Conservation (phyloP, 2,888 invertebrate species). For the Drosophila meridionalis region DNA sequence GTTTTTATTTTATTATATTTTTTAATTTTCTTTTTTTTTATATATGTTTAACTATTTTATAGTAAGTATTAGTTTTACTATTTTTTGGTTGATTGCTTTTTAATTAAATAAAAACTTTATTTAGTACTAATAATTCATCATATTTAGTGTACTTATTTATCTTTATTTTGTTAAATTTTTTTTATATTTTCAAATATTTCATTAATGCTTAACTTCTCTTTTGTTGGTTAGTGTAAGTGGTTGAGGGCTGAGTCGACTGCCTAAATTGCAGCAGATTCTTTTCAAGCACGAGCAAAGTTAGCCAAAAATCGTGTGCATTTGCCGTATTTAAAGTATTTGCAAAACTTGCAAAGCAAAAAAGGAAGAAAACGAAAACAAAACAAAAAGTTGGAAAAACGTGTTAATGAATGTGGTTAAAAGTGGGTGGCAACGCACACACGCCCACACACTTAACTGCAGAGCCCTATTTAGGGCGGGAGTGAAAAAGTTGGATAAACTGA, state of each 20-base stretch:
- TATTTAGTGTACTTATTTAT: too few species aligned
- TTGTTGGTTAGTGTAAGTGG: constrained; percentile 32
- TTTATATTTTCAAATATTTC: background rate
- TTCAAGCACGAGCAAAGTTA: constrained; percentile 15
- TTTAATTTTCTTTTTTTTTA: too few species aligned
- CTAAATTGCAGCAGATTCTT: constrained; percentile 51
- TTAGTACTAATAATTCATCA: too few species aligned
- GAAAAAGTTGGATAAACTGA: constrained; percentile 43
- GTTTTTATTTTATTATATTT: too few species aligned
- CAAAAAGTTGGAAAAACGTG: constrained; percentile 43
- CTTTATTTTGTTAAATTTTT: too few species aligned
- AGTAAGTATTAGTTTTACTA: too few species aligned
- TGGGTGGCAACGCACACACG: constrained; percentile 16
- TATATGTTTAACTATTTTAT: too few species aligned
- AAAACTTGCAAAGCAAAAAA: constrained; percentile 25
- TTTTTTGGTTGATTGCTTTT: too few species aligned
- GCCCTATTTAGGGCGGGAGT: background rate
- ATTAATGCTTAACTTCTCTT: background rate
- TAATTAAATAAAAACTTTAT: background rate
- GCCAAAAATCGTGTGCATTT: constrained; percentile 6
- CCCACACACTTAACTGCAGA: background rate
- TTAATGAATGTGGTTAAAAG: constrained; percentile 61
- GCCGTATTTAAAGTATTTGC: constrained; percentile 49
- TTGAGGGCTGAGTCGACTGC: constrained; percentile 29
- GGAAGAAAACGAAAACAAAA: constrained; percentile 18